Evolutionary conservation across 2,113 vertebrate species (phyloP), one percentile per base, ranked within the genome.

Genomic region (Danionella cerebrum): DNA sequence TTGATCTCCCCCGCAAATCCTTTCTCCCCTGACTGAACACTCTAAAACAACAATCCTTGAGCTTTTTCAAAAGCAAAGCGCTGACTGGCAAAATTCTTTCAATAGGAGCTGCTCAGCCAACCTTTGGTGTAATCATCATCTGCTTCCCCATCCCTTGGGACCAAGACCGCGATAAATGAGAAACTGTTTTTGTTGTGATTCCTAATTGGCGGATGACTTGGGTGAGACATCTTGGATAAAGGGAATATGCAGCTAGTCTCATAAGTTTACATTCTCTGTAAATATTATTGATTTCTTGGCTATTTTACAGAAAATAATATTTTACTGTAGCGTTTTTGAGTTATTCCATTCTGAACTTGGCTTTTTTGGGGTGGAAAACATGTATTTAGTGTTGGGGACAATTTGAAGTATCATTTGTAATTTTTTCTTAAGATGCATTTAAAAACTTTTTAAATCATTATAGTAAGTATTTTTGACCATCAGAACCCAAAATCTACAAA

Each of bases 1-100:
- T 79, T 71, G 69, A 88, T 86, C 82, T 77, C 85, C 73, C 82
- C 80, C 78, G 65, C 83, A 89, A 88, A 89, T 88, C 86, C 88
- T 82, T 75, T 83, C 78, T 81, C 76, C 76, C 76, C 85, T 74
- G 76, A 83, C 77, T 80, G 82, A 84, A 75, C 81, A 83, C 74
- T 80, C 77, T 88, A 82, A 64, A 85, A 84, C 80, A 90, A 88
- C 86, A 89, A 78, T 83, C 78, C 75, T 27, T 72, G 81, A 76
- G 38, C 79, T 58, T 80, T 86, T 83, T 82, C 78, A 78, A 86
- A 88, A 80, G 83, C 64, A 84, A 87, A 87, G 62, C 58, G 85
- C 89, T 88, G 88, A 89, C 84, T 74, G 67, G 74, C 59, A 77
- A 84, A 80, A 88, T 86, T 86, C 84, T 83, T 88, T 86, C 82